These are phyloP conservation scores for Eurystomus gularis DNA, from an alignment of 2,113 vertebrate species.

Conservation along the genomic window DNA sequence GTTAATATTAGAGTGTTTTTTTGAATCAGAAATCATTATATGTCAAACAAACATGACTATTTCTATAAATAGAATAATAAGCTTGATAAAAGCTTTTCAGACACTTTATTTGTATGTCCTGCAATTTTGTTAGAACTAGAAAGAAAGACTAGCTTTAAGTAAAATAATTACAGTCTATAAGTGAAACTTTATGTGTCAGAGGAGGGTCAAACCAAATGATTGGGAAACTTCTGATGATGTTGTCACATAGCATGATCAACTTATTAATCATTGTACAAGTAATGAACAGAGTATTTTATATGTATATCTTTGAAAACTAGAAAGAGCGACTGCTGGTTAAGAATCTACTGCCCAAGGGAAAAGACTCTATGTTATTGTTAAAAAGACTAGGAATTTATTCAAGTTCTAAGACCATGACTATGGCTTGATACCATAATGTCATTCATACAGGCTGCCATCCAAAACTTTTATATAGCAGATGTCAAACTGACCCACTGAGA, in stretches of 20 bases:
- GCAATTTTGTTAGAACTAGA: neutral
- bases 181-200: neutral
- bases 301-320: neutral
- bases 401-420: constrained; percentile 64
- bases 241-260: neutral
- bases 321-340: neutral
- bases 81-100: neutral
- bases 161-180: neutral
- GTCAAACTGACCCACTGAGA: constrained; percentile 79
- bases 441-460: constrained; percentile 74
- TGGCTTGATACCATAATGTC: constrained; percentile 70
- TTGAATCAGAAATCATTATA: neutral
- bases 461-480: constrained; percentile 77
- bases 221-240: neutral
- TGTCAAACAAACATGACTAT: neutral
- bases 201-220: neutral
- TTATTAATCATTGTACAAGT: neutral
- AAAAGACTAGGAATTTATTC: constrained; percentile 57
- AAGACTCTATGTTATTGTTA: constrained; percentile 65
- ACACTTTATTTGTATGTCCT: neutral
- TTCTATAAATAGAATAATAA: neutral
- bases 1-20: neutral
- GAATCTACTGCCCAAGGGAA: neutral
- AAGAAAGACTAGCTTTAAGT: neutral
- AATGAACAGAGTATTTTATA: neutral